These are phyloP conservation scores for Hoplodrina blanda DNA, from an alignment of 2,888 invertebrate species.

Conservation along the genomic window DNA sequence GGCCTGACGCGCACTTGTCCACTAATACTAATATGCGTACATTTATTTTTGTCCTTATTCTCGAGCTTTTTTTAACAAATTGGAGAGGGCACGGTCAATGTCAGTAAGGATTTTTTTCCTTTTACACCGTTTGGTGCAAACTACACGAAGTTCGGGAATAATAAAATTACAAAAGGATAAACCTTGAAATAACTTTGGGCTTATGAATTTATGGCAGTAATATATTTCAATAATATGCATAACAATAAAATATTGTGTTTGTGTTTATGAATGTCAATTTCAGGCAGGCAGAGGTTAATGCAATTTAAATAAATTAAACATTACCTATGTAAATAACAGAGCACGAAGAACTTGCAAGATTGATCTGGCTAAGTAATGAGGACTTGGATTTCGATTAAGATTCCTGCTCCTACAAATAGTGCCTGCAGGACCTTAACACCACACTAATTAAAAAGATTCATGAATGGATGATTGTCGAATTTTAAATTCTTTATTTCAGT, in stretches of 20 bases:
- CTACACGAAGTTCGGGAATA: conserved; percentile 20
- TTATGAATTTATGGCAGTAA: conserved; percentile 11
- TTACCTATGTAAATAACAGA: conserved; percentile 2
- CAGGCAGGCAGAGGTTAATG: conserved; percentile 15
- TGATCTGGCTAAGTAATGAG: neutral
- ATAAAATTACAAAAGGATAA: conserved; percentile 11
- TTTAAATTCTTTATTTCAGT: neutral
- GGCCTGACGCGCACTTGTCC: conserved; percentile 64
- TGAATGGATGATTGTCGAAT: neutral
- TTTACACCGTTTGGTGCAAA: conserved; percentile 21
- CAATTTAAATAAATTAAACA: conserved; percentile 6
- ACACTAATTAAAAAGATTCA: neutral
- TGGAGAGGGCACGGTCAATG: conserved; percentile 39
- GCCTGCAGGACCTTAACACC: neutral
- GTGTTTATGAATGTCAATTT: conserved; percentile 20
- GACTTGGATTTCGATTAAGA: neutral
- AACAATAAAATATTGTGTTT: conserved; percentile 30
- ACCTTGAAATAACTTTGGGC: conserved; percentile 34
- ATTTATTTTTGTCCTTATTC: conserved; percentile 55
- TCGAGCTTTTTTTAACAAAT: conserved; percentile 49
- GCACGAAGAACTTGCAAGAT: conserved; percentile 2
- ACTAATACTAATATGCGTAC: conserved; percentile 47
- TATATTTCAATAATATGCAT: conserved; percentile 22
- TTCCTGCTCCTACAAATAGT: conserved; percentile 8
- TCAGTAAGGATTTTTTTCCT: conserved; percentile 20